A percentile compares a stretch with the other conserved stretches of the same genome.
phyloP scores from a whole-genome alignment of 2,888 invertebrate genomes.

The Smittia aterrima region DNA sequence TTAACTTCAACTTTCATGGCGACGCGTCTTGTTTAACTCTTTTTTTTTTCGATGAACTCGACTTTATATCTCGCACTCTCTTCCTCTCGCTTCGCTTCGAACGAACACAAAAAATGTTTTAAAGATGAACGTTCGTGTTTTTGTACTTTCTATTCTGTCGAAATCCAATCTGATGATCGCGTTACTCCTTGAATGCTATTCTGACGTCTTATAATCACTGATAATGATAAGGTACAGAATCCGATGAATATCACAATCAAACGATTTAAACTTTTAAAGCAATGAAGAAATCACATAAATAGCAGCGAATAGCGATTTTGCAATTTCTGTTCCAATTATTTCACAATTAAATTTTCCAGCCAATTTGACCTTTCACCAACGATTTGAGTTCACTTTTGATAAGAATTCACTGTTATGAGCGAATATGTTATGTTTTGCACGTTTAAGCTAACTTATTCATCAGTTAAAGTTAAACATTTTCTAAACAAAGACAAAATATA shows the following conservation, averaged over 20 bases:
- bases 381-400: constrained; percentile 13
- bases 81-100: not conserved
- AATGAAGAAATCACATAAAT: constrained; percentile 23
- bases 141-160: constrained; percentile 39
- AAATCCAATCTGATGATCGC: constrained; percentile 14
- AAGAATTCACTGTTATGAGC: not conserved
- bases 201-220: constrained; percentile 32
- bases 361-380: not conserved
- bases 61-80: not conserved
- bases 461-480: constrained; percentile 24
- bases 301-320: constrained; percentile 27
- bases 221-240: constrained; percentile 37
- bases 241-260: constrained; percentile 28
- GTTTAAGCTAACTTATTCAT: constrained; percentile 1
- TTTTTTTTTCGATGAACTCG: not conserved
- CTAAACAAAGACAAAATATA: constrained; percentile 22
- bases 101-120: not conserved
- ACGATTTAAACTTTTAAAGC: constrained; percentile 21
- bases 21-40: not conserved
- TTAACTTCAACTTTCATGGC: constrained; percentile 57
- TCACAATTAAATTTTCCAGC: constrained; percentile 21
- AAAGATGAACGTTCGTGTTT: constrained; percentile 3
- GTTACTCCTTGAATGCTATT: not conserved
- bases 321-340: constrained; percentile 38
- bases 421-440: not conserved